Conservation (phyloP, 2,888 invertebrate genomes). For the Xestobium rufovillosum region DNA sequence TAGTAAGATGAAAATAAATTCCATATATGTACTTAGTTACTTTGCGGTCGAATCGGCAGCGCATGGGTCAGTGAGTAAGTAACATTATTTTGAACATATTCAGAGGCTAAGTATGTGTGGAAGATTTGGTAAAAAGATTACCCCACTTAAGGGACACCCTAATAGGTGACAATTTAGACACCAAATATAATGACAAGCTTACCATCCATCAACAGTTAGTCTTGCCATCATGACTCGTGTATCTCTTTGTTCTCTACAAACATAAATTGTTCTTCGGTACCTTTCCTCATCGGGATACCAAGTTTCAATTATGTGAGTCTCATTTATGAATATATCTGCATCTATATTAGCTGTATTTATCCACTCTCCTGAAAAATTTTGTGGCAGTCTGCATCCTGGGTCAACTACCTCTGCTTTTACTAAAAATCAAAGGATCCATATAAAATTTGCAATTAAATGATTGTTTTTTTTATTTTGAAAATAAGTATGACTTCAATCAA, state of each 20-base stretch:
- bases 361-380: constrained; percentile 93
- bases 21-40: no score
- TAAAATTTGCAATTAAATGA: constrained; percentile 7
- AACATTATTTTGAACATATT: no score
- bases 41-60: no score
- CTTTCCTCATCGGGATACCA: constrained; percentile 90
- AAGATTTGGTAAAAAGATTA: no score
- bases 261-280: constrained; percentile 82
- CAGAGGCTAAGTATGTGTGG: no score
- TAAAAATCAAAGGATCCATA: constrained; percentile 22
- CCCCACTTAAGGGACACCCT: not conserved
- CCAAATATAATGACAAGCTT: constrained; percentile 25
- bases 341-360: constrained; percentile 96
- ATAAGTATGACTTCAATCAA: no score
- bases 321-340: constrained; percentile 88
- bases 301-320: constrained; percentile 93
- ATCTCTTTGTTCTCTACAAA: constrained; percentile 89
- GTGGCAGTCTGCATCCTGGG: constrained; percentile 85
- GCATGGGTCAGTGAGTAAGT: no score
- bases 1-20: no score
- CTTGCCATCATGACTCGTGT: constrained; percentile 92
- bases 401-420: constrained; percentile 80
- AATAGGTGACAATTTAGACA: not conserved
- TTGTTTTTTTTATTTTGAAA: no score
- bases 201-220: constrained; percentile 91